phyloP scores from a whole-genome alignment of 2,797 vertebrate genomes.

The Neostethus bicornis region DNA sequence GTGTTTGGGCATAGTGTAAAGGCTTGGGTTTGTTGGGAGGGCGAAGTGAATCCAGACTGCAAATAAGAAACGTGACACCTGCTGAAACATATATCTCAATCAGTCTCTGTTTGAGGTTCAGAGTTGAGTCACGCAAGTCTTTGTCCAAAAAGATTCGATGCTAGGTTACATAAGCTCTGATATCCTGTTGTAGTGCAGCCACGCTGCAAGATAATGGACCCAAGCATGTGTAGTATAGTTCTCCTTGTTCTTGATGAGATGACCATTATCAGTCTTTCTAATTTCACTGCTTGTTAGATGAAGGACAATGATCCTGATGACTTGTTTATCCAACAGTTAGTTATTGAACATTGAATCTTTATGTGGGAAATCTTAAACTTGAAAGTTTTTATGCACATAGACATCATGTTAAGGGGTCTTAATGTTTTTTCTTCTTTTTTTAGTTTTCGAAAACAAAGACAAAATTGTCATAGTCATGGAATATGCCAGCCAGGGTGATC shows the following conservation, averaged over 20 bases:
- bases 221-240: constrained; percentile 38
- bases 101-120: constrained; percentile 42
- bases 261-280: constrained; percentile 30
- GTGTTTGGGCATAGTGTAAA: background rate
- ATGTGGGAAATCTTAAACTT: background rate
- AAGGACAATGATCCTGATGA: constrained; percentile 8
- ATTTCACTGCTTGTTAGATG: constrained; percentile 9
- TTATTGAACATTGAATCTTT: background rate
- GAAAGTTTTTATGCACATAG: background rate
- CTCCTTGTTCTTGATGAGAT: constrained; percentile 43
- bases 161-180: constrained; percentile 59
- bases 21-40: background rate
- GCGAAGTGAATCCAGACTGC: background rate
- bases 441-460: constrained; percentile 97
- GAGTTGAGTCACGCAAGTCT: constrained; percentile 65
- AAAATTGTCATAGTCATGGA: constrained; percentile 99
- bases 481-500: constrained; percentile 91
- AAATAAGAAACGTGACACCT: constrained; percentile 37
- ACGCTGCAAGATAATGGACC: constrained; percentile 33
- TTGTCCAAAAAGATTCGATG: constrained; percentile 48
- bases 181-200: constrained; percentile 1
- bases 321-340: background rate
- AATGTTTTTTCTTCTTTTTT: constrained; percentile 10
- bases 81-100: constrained; percentile 19
- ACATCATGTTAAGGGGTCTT: background rate